Evolutionary conservation across 1,140 invertebrate species (phyloP).

Genomic region (Aphaenogaster rudis): DNA sequence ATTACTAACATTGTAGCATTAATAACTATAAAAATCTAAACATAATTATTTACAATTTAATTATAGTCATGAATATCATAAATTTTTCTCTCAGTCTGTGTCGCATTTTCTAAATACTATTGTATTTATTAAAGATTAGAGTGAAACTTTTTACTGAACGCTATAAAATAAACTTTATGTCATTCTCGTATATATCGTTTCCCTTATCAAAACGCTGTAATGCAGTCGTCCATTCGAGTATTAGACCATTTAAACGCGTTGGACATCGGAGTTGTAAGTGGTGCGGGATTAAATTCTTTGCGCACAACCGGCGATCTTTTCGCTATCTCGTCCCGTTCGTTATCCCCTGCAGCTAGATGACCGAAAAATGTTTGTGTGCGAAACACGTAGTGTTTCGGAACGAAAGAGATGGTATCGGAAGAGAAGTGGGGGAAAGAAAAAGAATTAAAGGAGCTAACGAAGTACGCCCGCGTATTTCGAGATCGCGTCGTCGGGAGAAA

Average conservation of each 20-base stretch:
- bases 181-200: neutral
- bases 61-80: too few species aligned
- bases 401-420: conserved; percentile 21
- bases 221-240: neutral
- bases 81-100: too few species aligned
- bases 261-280: neutral
- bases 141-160: neutral
- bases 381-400: conserved; percentile 31
- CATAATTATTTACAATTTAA: too few species aligned
- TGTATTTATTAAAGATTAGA: neutral
- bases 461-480: conserved; percentile 35
- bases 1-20: too few species aligned
- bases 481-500: conserved; percentile 19
- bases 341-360: conserved; percentile 5
- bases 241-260: conserved; percentile 20
- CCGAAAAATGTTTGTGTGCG: conserved; percentile 58
- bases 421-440: neutral
- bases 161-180: neutral
- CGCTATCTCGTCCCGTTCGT: conserved; percentile 37
- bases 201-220: neutral
- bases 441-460: conserved; percentile 55
- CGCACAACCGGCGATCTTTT: conserved; percentile 19
- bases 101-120: neutral
- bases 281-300: conserved; percentile 42
- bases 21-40: too few species aligned